Base-by-base conservation (phyloP, 2,888 invertebrate species). In the Xestia xanthographa region DNA sequence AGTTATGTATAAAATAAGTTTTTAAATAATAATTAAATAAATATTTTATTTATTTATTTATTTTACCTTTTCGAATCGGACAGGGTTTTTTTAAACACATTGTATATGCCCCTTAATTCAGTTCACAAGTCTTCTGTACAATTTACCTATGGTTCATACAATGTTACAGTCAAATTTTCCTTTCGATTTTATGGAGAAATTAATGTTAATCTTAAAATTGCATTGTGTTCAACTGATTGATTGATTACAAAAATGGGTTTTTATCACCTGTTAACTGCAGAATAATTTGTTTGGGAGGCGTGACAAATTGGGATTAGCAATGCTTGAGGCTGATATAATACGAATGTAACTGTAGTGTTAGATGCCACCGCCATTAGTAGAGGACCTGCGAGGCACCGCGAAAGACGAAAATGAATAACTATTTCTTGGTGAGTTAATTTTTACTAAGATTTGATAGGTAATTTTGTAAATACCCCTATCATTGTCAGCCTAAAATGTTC, bases 401-500 rank as follows among this genome's bases (percentile, higher is more conserved):
- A 53, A 56, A 50, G 26, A 26, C 48, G 43, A 72, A 73, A 56
- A 81, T 81, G 81, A 76, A 67, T 62, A 20, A 14, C 22, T 50
- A 43, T 26, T 3, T 81, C 41, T 56, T 76, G 80, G 80, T 81
- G n/a, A 80, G 80, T 76, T 2, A 48, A 41, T 17, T 41, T 34
- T 8, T 6, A 34, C 6, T 22, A 66, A 48, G 20, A 48, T 48
- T 48, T 48, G 20, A 8, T 20, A 11, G n/a, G n/a, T 50, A n/a
- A 50, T 50, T 50, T 50, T 11, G n/a, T 50, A n/a, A 4, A 22
- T 9, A 50, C 9, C 22, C 50, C 11, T 50, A 11, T n/a, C 34
- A 34, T 34, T 5, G 5, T 34, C 2, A 34, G 34, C 34, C 34
- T 34, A 34, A 5, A 4, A 34, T 34, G 34, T 34, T 34, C 34